phyloP scores from a whole-genome alignment of 2,888 invertebrate species.

The Caenorhabditis angaria region DNA sequence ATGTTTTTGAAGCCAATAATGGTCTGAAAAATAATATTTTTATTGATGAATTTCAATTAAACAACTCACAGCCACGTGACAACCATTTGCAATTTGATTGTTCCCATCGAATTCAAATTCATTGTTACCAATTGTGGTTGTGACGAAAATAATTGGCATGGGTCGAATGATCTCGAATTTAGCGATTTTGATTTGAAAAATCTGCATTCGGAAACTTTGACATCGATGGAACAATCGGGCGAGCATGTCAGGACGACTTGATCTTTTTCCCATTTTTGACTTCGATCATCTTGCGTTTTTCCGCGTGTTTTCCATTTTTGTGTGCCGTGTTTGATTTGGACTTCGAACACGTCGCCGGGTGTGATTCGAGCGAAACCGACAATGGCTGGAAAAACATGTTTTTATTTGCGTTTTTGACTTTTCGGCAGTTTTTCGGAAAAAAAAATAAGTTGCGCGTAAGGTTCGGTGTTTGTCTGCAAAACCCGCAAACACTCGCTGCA shows the following conservation, averaged over 20 bases:
- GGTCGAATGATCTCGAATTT: conserved; percentile 76
- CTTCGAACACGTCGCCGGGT: conserved; percentile 77
- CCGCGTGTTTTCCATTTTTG: conserved; percentile 77
- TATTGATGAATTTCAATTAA: not conserved
- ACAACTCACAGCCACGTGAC: conserved; percentile 77
- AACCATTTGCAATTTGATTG: conserved; percentile 77
- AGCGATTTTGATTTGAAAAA: conserved; percentile 65
- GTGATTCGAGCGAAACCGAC: conserved; percentile 77
- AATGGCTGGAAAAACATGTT: conserved; percentile 73
- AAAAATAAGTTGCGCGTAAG: too few species aligned
- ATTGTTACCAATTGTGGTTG: conserved; percentile 77
- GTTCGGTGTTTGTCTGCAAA: too few species aligned
- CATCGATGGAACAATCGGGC: conserved; percentile 75
- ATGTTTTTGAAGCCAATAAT: conserved; percentile 53
- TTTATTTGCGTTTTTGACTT: too few species aligned
- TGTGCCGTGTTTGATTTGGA: conserved; percentile 76
- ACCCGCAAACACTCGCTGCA: too few species aligned
- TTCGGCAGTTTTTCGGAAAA: too few species aligned
- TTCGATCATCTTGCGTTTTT: conserved; percentile 74
- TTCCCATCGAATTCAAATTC: conserved; percentile 77
- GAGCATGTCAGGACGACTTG: conserved; percentile 74
- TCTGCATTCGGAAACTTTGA: conserved; percentile 72
- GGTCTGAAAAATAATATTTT: conserved; percentile 48
- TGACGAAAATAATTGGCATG: conserved; percentile 76
- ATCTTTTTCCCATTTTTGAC: conserved; percentile 76